Conservation (phyloP, 2,888 invertebrate species). For the Rhagophthalmus giganteus region DNA sequence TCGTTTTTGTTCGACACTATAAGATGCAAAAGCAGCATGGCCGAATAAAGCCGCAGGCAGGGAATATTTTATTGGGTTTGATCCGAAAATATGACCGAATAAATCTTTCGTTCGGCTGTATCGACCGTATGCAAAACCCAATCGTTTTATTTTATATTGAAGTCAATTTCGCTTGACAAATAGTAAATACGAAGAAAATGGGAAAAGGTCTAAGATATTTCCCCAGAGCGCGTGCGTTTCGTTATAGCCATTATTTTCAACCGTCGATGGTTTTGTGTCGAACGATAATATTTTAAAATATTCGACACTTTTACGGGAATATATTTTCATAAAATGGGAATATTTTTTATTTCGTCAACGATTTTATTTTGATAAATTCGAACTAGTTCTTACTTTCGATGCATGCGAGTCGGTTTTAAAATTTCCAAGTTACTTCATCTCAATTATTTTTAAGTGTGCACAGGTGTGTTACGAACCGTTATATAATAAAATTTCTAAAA, state of each 20-base stretch:
- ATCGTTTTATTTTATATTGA: constrained; percentile 49
- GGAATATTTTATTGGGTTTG: constrained; percentile 15
- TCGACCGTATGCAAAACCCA: constrained; percentile 43
- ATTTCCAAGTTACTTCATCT: constrained; percentile 5
- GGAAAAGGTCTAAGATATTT: constrained; percentile 46
- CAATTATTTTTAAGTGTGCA: constrained; percentile 5
- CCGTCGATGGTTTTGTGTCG: constrained; percentile 45
- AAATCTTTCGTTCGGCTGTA: constrained; percentile 30
- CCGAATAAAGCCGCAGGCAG: too few species aligned
- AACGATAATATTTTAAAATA: constrained; percentile 47
- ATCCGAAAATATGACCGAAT: constrained; percentile 17
- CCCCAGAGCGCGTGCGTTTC: constrained; percentile 42
- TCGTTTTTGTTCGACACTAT: constrained; percentile 1
- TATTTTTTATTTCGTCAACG: too few species aligned
- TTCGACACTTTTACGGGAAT: constrained; percentile 46
- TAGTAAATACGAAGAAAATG: constrained; percentile 44
- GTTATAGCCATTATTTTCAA: constrained; percentile 43
- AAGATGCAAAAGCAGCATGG: constrained; percentile 5
- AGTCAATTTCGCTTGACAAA: constrained; percentile 49
- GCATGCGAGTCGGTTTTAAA: too few species aligned
- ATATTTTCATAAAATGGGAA: constrained; percentile 42
- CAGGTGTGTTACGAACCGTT: constrained; percentile 22
- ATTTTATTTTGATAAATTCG: neutral
- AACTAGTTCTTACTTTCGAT: neutral
- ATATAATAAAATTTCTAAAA: constrained; percentile 19